These are phyloP conservation scores for Laterallus jamaicensis DNA, from an alignment of 2,113 vertebrate species.

Conservation along the genomic window DNA sequence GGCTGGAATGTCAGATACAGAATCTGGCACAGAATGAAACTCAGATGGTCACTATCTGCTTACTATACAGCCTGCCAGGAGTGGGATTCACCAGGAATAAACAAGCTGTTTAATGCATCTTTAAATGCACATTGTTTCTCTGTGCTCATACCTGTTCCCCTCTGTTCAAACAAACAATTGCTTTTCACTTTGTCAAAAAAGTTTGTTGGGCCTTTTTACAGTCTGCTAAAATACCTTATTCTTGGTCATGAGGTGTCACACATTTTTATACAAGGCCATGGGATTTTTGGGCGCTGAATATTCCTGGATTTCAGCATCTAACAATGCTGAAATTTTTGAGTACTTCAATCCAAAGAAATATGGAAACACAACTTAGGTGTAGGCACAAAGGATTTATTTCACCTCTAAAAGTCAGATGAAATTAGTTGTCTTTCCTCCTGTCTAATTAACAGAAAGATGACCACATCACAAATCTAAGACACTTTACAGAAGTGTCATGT, in stretches of 20 bases:
- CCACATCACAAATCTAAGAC: not conserved
- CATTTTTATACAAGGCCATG: not conserved
- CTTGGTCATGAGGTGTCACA: not conserved
- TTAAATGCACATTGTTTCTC: not conserved
- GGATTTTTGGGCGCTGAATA: not conserved
- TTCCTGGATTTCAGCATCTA: not conserved
- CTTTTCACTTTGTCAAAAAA: not conserved
- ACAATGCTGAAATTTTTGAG: not conserved
- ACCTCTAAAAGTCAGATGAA: not conserved
- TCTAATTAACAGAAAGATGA: not conserved
- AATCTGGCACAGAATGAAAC: not conserved
- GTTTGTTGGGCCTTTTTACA: not conserved
- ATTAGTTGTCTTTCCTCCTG: not conserved
- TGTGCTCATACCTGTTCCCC: not conserved
- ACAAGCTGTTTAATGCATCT: not conserved
- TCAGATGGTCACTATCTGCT: slow-evolving; percentile 5
- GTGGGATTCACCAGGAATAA: not conserved
- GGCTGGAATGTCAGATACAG: not conserved
- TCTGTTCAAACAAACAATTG: not conserved
- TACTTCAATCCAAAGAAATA: not conserved
- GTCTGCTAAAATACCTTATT: not conserved
- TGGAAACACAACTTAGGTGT: not conserved
- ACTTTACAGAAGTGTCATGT: not conserved
- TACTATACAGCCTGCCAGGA: not conserved
- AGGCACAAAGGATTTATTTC: not conserved